Conservation (phyloP, 1,140 invertebrate species). For the Psix sp. region DNA sequence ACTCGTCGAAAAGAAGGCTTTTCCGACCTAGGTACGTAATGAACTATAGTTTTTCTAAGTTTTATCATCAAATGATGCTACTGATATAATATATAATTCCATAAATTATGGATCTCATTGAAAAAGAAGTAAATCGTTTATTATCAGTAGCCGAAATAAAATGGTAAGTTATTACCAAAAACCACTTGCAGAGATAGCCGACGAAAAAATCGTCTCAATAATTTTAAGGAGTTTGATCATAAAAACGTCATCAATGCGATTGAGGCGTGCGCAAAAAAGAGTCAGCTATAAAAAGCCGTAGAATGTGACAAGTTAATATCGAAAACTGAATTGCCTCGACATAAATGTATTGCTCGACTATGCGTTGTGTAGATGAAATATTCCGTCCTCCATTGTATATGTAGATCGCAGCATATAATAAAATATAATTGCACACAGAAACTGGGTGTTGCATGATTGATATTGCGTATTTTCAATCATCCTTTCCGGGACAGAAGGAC, state of each 20-base stretch:
- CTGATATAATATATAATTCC: no score
- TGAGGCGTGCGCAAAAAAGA: slow-evolving; percentile 14
- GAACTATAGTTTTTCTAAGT: no score
- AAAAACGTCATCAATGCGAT: background rate
- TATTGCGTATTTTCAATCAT: slow-evolving; percentile 41
- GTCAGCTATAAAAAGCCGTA: background rate
- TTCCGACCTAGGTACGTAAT: no score
- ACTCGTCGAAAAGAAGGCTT: no score
- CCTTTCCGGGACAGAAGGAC: slow-evolving; percentile 56
- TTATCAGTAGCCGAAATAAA: no score
- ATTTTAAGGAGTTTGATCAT: background rate
- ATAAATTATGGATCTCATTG: no score
- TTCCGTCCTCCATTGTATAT: slow-evolving; percentile 8
- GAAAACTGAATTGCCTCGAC: slow-evolving; percentile 48
- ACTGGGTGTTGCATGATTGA: slow-evolving; percentile 7
- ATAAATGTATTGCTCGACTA: slow-evolving; percentile 21
- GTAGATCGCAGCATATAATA: slow-evolving; percentile 3
- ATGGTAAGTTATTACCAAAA: background rate
- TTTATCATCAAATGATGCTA: no score
- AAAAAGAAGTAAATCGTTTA: no score
- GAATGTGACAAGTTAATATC: slow-evolving; percentile 23
- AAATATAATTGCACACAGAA: no score
- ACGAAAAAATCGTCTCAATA: background rate
- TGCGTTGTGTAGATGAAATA: slow-evolving; percentile 23
- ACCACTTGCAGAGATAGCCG: no score